Percentiles rank a stretch among this genome's conserved stretches.
phyloP scores from a whole-genome alignment of 2,113 vertebrate species.

The Neogobius melanostomus region DNA sequence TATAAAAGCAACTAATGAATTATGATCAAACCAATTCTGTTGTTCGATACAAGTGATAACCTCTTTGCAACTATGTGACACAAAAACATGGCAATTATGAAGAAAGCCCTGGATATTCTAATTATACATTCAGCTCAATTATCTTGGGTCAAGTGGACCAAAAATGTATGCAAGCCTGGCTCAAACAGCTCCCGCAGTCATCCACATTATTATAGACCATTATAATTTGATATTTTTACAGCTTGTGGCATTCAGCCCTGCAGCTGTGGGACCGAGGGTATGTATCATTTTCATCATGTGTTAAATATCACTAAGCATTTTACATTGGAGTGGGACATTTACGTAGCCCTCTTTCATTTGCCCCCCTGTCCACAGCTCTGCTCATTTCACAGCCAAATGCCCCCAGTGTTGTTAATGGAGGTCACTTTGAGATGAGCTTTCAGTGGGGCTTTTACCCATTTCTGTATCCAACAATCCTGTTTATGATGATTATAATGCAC shows the following conservation, averaged over 20 bases:
- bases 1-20: too few species aligned
- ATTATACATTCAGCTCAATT: not conserved
- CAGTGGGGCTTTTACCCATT: constrained; percentile 42
- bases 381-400: constrained; percentile 72
- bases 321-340: constrained; percentile 10
- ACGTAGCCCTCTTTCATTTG: not conserved
- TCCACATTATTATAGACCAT: not conserved
- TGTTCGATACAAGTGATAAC: not conserved
- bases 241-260: not conserved
- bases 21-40: not conserved
- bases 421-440: constrained; percentile 70
- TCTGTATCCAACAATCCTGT: constrained; percentile 30
- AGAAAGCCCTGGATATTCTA: not conserved
- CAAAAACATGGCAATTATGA: constrained; percentile 2
- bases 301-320: constrained; percentile 15
- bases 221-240: constrained; percentile 4
- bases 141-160: not conserved
- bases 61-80: not conserved
- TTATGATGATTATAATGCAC: constrained; percentile 37
- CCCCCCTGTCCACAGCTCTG: not conserved
- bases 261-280: not conserved
- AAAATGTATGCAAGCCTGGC: not conserved
- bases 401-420: constrained; percentile 66
- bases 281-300: constrained; percentile 19
- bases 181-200: not conserved